These are phyloP conservation scores for Atta cephalotes DNA, from an alignment of 1,140 invertebrate species.

Conservation along the genomic window DNA sequence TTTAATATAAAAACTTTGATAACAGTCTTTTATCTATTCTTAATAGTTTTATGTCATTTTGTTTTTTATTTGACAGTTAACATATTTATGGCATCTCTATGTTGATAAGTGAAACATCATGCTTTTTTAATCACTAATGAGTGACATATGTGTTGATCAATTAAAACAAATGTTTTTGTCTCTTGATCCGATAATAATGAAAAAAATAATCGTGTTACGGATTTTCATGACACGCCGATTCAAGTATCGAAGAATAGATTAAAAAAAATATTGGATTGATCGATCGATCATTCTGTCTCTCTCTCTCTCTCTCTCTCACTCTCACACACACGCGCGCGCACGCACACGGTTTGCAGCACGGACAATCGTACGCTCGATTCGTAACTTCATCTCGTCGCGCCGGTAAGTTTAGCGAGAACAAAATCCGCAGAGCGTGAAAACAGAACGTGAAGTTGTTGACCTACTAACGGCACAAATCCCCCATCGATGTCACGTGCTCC, in stretches of 20 bases:
- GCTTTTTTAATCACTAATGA: neutral
- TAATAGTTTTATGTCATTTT: neutral
- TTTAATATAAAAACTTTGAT: neutral
- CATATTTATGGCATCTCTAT: neutral
- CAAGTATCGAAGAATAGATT: too few species aligned
- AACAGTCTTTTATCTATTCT: neutral
- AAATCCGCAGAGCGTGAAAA: slow-evolving; percentile 62
- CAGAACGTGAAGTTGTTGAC: slow-evolving; percentile 61
- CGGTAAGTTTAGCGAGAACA: slow-evolving; percentile 57
- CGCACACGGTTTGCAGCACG: neutral
- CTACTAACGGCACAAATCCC: slow-evolving; percentile 65
- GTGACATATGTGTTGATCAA: neutral
- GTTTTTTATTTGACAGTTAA: neutral
- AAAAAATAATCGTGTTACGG: neutral
- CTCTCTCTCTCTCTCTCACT: too few species aligned
- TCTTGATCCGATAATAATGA: neutral
- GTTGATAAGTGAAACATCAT: neutral
- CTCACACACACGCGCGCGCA: too few species aligned
- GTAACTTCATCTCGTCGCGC: slow-evolving; percentile 25
- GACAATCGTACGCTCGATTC: neutral
- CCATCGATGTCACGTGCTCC: slow-evolving; percentile 46
- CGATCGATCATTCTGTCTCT: neutral
- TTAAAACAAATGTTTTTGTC: neutral
- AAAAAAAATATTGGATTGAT: neutral
- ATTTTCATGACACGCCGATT: slow-evolving; percentile 2